A percentile compares a stretch with the other conserved stretches of the same genome.
phyloP scores from a whole-genome alignment of 2,113 vertebrate genomes.

The Acinonyx jubatus region DNA sequence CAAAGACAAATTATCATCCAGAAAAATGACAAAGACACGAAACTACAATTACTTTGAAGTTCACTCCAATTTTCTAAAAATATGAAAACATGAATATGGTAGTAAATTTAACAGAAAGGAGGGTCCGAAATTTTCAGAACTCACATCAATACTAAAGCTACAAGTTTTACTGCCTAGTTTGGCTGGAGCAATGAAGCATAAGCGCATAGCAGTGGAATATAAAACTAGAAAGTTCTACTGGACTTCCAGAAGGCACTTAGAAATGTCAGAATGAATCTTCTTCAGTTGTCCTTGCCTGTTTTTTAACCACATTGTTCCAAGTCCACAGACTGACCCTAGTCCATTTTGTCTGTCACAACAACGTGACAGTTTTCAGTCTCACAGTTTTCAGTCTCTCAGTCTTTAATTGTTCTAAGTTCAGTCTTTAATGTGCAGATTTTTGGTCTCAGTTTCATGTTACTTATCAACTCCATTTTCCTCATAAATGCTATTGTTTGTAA shows the following conservation, averaged over 20 bases:
- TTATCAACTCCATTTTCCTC: background rate
- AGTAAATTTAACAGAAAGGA: background rate
- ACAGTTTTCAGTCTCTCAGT: background rate
- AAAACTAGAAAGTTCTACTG: slow-evolving; percentile 15
- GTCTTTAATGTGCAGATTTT: background rate
- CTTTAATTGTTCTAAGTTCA: background rate
- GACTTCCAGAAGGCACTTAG: background rate
- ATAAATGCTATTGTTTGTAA: background rate
- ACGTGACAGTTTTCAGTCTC: background rate
- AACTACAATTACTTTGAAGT: slow-evolving; percentile 45
- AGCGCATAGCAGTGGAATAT: background rate
- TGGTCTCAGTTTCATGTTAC: background rate
- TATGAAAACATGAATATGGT: slow-evolving; percentile 50
- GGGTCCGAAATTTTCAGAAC: background rate
- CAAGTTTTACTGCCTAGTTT: background rate
- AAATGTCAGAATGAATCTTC: background rate
- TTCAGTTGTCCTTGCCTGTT: background rate
- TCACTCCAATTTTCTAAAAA: slow-evolving; percentile 63
- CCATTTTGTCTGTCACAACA: background rate
- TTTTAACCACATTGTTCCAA: background rate
- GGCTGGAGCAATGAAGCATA: background rate
- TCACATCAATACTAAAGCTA: background rate
- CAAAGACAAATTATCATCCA: slow-evolving; percentile 68
- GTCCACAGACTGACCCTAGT: too few relatives aligned
- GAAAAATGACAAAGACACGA: slow-evolving; percentile 54